Evolutionary conservation across 2,797 vertebrate species (phyloP).

Genomic region (Pagetopsis macropterus): DNA sequence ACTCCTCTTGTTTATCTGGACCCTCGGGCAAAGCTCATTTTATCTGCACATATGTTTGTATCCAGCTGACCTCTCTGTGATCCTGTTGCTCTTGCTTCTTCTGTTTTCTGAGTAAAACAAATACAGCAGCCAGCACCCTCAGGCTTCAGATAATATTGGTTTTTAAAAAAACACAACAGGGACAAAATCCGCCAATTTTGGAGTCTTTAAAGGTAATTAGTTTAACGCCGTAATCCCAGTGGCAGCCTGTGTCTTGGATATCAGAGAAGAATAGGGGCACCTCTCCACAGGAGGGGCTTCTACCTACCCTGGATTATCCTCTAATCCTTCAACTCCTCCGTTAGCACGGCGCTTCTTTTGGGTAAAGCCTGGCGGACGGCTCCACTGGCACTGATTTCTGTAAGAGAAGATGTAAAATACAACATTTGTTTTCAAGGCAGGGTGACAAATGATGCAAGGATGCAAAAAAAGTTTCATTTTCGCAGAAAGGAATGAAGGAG

Average conservation of each 20-base stretch:
- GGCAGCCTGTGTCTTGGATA: conserved; percentile 30
- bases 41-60: conserved; percentile 39
- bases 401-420: conserved; percentile 28
- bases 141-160: conserved; percentile 24
- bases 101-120: conserved; percentile 48
- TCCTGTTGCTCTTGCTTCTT: conserved; percentile 32
- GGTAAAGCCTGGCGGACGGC: conserved; percentile 25
- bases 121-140: conserved; percentile 25
- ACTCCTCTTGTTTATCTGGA: conserved; percentile 39
- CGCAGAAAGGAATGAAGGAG: conserved; percentile 10
- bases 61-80: conserved; percentile 5
- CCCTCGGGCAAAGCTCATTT: conserved; percentile 44
- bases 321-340: conserved; percentile 73
- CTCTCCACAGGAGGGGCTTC: conserved; percentile 57
- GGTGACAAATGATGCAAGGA: conserved; percentile 12
- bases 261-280: conserved; percentile 27
- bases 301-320: conserved; percentile 76
- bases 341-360: conserved; percentile 28
- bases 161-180: conserved; percentile 12
- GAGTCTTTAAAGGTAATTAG: conserved; percentile 45
- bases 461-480: conserved; percentile 15
- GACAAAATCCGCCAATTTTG: neutral
- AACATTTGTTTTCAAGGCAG: conserved; percentile 2
- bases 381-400: conserved; percentile 36
- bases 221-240: conserved; percentile 66